These are phyloP conservation scores for Liopterus haemorrhoidalis DNA, from an alignment of 2,888 invertebrate species.

Conservation along the genomic window DNA sequence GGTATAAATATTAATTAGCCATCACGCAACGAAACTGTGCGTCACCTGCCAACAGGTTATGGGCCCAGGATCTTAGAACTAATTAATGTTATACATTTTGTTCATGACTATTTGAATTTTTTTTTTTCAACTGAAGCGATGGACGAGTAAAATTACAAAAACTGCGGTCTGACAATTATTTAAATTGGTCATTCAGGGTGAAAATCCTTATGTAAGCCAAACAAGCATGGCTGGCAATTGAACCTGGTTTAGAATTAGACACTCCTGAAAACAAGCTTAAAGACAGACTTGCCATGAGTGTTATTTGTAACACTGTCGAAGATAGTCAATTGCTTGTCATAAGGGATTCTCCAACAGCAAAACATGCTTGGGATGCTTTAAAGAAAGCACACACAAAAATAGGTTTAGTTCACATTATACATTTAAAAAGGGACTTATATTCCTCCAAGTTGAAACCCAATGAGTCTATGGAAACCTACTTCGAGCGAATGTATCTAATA, in stretches of 20 bases:
- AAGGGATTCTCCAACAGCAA: constrained; percentile 4
- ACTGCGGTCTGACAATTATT: no score
- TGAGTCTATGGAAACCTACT: constrained; percentile 5
- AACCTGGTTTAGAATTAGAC: neutral
- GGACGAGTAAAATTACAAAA: neutral
- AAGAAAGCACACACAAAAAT: constrained; percentile 6
- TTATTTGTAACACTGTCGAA: constrained; percentile 7
- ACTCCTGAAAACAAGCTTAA: constrained; percentile 3
- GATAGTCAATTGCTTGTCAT: constrained; percentile 9
- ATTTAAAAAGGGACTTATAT: constrained; percentile 6
- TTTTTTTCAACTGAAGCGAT: constrained; percentile 1
- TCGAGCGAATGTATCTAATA: constrained; percentile 11
- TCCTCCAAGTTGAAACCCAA: constrained; percentile 9
- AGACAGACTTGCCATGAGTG: constrained; percentile 10
- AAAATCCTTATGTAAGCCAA: constrained; percentile 14
- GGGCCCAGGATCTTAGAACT: constrained; percentile 1
- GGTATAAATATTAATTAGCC: no score
- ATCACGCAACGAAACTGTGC: no score
- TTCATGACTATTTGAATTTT: neutral
- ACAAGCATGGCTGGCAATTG: constrained; percentile 6
- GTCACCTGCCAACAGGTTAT: neutral
- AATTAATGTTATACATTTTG: neutral
- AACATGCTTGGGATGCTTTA: constrained; percentile 2
- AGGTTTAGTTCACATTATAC: constrained; percentile 10
- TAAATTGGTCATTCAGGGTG: constrained; percentile 9